Evolutionary conservation across 2,113 vertebrate genomes (phyloP).

Genomic region (Poeciliopsis occidentalis): DNA sequence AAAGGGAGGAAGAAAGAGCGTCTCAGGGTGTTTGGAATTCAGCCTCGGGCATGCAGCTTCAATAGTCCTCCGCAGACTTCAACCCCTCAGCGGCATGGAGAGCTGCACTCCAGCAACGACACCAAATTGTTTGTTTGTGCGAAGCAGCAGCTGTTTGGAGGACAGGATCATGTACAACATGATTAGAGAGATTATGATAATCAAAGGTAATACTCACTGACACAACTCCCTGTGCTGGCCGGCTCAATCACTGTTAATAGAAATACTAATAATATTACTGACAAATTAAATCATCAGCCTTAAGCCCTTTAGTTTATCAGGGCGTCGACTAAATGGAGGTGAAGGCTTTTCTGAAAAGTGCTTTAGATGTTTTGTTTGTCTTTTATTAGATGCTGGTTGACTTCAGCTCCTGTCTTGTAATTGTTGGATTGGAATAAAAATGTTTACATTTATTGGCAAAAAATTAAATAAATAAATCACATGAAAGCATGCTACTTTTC

Average conservation of each 20-base stretch:
- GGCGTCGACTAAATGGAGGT: background rate
- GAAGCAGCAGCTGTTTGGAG: slow-evolving; percentile 21
- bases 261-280: slow-evolving; percentile 21
- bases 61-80: slow-evolving; percentile 31
- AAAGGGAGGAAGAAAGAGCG: slow-evolving; percentile 9
- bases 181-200: slow-evolving; percentile 38
- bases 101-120: slow-evolving; percentile 42
- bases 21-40: slow-evolving; percentile 62
- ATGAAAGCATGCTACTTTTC: background rate
- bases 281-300: slow-evolving; percentile 19
- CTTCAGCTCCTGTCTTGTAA: background rate
- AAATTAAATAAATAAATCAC: background rate
- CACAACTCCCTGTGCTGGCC: slow-evolving; percentile 23
- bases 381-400: background rate
- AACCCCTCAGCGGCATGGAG: slow-evolving; percentile 52
- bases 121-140: slow-evolving; percentile 19
- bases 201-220: slow-evolving; percentile 29
- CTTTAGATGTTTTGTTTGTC: background rate
- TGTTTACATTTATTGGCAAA: background rate
- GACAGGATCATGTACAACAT: slow-evolving; percentile 24
- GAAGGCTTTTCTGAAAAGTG: background rate
- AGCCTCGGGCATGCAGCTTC: slow-evolving; percentile 34
- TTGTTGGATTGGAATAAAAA: too few relatives aligned
- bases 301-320: slow-evolving; percentile 6
- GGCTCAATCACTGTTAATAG: slow-evolving; percentile 15